These are phyloP conservation scores for Meriones unguiculatus DNA, from an alignment of 2,113 vertebrate species.

Conservation along the genomic window DNA sequence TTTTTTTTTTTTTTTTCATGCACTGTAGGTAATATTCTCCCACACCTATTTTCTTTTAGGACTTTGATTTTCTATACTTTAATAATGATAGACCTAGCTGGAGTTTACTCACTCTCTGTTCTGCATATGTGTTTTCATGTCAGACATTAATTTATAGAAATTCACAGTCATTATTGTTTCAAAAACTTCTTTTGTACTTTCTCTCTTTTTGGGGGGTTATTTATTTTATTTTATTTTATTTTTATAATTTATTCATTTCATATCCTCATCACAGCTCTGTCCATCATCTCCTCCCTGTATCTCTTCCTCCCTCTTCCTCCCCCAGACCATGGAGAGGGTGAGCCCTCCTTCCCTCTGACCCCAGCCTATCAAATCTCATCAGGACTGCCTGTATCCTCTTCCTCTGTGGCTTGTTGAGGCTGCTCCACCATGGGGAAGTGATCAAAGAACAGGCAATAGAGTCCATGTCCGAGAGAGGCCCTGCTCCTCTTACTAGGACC, in stretches of 20 bases:
- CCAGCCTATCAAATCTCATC: too few relatives aligned
- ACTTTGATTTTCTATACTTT: slow-evolving; percentile 30
- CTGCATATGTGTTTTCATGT: not conserved
- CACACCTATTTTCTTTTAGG: not conserved
- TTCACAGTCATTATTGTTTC: not conserved
- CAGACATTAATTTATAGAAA: not conserved
- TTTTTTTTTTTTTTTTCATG: slow-evolving; percentile 18
- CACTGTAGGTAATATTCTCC: not conserved
- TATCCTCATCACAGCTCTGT: too few relatives aligned
- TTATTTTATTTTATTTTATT: not conserved
- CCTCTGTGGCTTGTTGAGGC: too few relatives aligned
- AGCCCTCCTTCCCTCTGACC: too few relatives aligned
- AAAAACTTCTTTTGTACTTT: not conserved
- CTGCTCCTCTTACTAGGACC: too few relatives aligned
- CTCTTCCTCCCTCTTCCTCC: too few relatives aligned
- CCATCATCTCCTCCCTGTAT: too few relatives aligned
- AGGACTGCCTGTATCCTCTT: too few relatives aligned
- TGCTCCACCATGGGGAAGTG: too few relatives aligned
- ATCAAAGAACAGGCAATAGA: too few relatives aligned
- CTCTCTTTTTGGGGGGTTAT: not conserved
- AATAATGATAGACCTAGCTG: not conserved
- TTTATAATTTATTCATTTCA: not conserved
- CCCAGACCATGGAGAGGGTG: too few relatives aligned
- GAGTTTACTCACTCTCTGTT: not conserved
- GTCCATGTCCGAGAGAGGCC: too few relatives aligned